Percentiles rank a stretch among this genome's conserved stretches.
These are phyloP conservation scores for Halichondria panicea DNA, from an alignment of 37 sponge, comb jelly and placozoan genomes.

Conservation along the genomic window DNA sequence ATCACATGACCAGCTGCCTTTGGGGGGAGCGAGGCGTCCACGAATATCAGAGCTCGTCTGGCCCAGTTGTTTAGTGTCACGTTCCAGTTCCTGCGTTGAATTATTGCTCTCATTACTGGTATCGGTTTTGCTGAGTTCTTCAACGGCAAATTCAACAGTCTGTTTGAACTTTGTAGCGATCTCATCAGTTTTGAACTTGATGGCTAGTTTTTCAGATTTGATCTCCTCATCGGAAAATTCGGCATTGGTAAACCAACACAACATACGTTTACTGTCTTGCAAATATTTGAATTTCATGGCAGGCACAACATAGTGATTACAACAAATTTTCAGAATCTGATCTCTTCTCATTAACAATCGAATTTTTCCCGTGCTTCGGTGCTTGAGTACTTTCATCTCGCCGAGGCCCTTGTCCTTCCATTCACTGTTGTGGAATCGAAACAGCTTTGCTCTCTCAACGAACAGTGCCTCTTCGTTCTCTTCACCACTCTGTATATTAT, in stretches of 20 bases:
- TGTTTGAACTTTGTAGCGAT: slow-evolving; percentile 65
- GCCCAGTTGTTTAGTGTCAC: not conserved
- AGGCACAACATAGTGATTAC: slow-evolving; percentile 82
- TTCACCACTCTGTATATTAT: slow-evolving; percentile 75
- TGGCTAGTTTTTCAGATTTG: slow-evolving; percentile 79
- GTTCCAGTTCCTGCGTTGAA: not conserved
- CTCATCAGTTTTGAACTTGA: slow-evolving; percentile 72
- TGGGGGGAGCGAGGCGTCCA: not conserved
- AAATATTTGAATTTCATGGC: too few species aligned
- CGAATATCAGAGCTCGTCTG: not conserved
- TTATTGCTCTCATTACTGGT: not conserved
- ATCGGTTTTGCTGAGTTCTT: not conserved
- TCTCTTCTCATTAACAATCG: slow-evolving; percentile 94
- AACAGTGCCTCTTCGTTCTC: slow-evolving; percentile 86
- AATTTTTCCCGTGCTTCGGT: slow-evolving; percentile 56
- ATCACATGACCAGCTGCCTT: slow-evolving; percentile 38
- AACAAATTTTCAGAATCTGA: slow-evolving; percentile 88
- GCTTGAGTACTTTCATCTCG: slow-evolving; percentile 80
- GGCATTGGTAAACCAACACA: slow-evolving; percentile 79
- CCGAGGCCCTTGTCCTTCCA: slow-evolving; percentile 95
- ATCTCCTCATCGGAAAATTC: slow-evolving; percentile 81
- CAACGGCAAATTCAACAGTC: slow-evolving; percentile 58
- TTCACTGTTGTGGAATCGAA: slow-evolving; percentile 73
- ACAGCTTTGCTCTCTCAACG: slow-evolving; percentile 74
- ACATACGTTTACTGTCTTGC: too few species aligned